phyloP scores from a whole-genome alignment of 2,888 invertebrate genomes.

The Lysandra coridon region DNA sequence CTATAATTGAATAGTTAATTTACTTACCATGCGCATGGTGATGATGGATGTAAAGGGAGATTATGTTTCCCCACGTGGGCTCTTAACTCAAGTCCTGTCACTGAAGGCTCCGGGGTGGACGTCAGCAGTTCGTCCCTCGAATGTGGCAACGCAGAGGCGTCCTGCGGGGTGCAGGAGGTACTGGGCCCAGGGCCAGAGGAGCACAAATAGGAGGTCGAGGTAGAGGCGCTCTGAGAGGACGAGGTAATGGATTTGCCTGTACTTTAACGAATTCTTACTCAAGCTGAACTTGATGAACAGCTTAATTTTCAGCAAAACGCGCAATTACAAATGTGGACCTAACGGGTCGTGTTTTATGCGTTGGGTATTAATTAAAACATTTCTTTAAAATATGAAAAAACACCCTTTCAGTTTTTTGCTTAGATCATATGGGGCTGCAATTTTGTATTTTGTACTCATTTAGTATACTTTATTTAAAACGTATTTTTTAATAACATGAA shows the following conservation, averaged over 20 bases:
- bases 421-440: too few species aligned
- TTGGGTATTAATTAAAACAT: too few species aligned
- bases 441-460: too few species aligned
- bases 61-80: neutral
- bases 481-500: too few species aligned
- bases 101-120: conserved; percentile 39
- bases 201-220: neutral
- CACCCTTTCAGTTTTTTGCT: too few species aligned
- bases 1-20: neutral
- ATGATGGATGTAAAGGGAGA: neutral
- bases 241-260: conserved; percentile 11
- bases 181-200: neutral
- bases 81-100: neutral
- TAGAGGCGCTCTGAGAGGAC: conserved; percentile 2
- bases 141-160: conserved; percentile 11
- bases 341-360: neutral
- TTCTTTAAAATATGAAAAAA: too few species aligned
- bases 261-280: neutral
- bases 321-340: neutral
- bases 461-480: too few species aligned
- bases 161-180: conserved; percentile 2
- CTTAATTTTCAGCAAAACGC: neutral
- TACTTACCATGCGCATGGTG: neutral
- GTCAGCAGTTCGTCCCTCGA: conserved; percentile 37
- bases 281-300: neutral